Conservation (phyloP, 2,113 vertebrate genomes). For the Nicator chloris region DNA sequence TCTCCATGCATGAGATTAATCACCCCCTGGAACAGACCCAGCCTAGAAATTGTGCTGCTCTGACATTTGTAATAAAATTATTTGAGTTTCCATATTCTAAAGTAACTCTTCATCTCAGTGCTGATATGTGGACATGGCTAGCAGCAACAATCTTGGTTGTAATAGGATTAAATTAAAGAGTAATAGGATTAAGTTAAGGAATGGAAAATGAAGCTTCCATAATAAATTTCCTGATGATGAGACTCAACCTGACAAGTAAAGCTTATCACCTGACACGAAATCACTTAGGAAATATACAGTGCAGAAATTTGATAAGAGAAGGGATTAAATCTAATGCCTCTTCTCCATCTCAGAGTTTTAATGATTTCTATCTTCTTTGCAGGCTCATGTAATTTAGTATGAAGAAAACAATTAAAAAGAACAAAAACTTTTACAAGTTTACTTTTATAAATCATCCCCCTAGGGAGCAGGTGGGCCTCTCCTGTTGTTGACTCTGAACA, state of each 20-base stretch:
- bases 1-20: not conserved
- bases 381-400: not conserved
- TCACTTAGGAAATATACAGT: not conserved
- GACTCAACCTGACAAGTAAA: not conserved
- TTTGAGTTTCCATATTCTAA: not conserved
- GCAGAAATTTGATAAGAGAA: not conserved
- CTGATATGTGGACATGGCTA: not conserved
- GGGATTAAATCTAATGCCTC: not conserved
- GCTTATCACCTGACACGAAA: not conserved
- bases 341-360: not conserved
- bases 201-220: not conserved
- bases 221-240: not conserved
- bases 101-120: not conserved
- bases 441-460: not conserved
- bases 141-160: not conserved
- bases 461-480: not conserved
- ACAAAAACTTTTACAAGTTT: not conserved
- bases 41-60: not conserved
- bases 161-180: constrained; percentile 9
- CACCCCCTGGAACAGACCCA: not conserved
- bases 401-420: not conserved
- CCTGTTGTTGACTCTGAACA: not conserved
- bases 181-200: constrained; percentile 27
- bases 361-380: not conserved
- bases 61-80: not conserved